Conservation (phyloP, 2,888 invertebrate genomes). For the Mimumesa dahlbomi region DNA sequence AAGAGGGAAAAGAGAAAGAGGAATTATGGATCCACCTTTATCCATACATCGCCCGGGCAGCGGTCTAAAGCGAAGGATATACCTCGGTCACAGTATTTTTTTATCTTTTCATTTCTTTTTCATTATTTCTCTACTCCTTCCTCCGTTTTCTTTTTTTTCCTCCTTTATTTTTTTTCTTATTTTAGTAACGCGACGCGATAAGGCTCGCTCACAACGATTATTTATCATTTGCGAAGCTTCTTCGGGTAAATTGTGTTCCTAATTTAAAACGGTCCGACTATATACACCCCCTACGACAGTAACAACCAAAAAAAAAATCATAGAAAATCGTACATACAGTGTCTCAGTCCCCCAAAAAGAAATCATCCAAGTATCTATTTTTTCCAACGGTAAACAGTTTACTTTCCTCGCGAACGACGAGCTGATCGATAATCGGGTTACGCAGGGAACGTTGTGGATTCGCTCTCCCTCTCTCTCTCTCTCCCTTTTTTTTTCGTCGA, state of each 20-base stretch:
- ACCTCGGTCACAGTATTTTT: slow-evolving; percentile 41
- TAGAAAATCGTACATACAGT: too few species aligned
- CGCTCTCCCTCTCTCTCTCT: too few species aligned
- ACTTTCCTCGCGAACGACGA: too few species aligned
- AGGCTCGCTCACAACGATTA: slow-evolving; percentile 47
- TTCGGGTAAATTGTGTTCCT: slow-evolving; percentile 4
- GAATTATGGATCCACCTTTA: slow-evolving; percentile 73
- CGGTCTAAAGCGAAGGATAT: slow-evolving; percentile 43
- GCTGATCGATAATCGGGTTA: too few species aligned
- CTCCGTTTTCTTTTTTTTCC: slow-evolving; percentile 4
- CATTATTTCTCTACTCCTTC: slow-evolving; percentile 1
- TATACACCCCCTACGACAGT: too few species aligned
- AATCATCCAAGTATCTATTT: too few species aligned
- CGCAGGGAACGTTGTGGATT: too few species aligned
- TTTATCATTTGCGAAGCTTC: slow-evolving; percentile 55
- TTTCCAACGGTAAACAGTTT: too few species aligned
- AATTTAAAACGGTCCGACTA: too few species aligned
- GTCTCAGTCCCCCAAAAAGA: too few species aligned
- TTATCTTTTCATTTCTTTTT: slow-evolving; percentile 22
- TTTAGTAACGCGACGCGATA: slow-evolving; percentile 48
- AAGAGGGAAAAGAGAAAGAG: slow-evolving; percentile 66
- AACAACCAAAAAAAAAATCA: too few species aligned
- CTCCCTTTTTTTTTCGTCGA: not conserved
- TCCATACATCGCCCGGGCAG: slow-evolving; percentile 63
- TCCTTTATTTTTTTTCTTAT: too few species aligned